Evolutionary conservation across 2,797 vertebrate species (phyloP), one percentile per base, ranked within the genome.

Genomic region (Gastrophryne carolinensis): DNA sequence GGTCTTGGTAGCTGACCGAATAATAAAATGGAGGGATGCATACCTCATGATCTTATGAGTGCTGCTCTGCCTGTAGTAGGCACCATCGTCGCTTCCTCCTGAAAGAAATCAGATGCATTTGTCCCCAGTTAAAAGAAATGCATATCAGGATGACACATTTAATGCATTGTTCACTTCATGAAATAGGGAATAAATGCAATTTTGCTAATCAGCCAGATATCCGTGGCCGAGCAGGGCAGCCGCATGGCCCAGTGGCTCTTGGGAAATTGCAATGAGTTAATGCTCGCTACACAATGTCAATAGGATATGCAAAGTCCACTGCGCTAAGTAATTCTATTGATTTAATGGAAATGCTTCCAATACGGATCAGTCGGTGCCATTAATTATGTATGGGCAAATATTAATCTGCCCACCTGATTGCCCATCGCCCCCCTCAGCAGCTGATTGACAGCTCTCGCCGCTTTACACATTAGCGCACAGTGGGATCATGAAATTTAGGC

Each of bases 361-460:
- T 84, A 82, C 79, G 71, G 77, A 82, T 82, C 80, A 83, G 86
- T 84, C 75, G 71, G 84, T 87, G 84, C 47, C 83, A 86, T 89
- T 76, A 82, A 80, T 87, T 88, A 85, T 81, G 69, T 80, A 84
- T 84, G 78, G 84, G 29, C 58, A 84, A 81, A 87, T 87, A 86
- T 87, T 85, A 87, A 85, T 89, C 86, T 86, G 81, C 85, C 86
- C 86, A 83, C 84, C 80, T 8, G 82, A 78, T 83, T 82, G 84
- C 79, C 84, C 79, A 73, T 84, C 85, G 84, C 78, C 64, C 83
- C 83, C 27, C 27, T 35, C 30, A 13, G 17, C 66, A 69, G 21
- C 29, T 75, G 63, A 74, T 66, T 47, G 62, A 67, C 63, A 49
- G 73, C 53, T 52, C 37, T 15, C 54, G 13, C 53, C 26, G 73